These are phyloP conservation scores for Gasterosteus nipponicus DNA, from an alignment of 2,113 vertebrate genomes.

Conservation along the genomic window DNA sequence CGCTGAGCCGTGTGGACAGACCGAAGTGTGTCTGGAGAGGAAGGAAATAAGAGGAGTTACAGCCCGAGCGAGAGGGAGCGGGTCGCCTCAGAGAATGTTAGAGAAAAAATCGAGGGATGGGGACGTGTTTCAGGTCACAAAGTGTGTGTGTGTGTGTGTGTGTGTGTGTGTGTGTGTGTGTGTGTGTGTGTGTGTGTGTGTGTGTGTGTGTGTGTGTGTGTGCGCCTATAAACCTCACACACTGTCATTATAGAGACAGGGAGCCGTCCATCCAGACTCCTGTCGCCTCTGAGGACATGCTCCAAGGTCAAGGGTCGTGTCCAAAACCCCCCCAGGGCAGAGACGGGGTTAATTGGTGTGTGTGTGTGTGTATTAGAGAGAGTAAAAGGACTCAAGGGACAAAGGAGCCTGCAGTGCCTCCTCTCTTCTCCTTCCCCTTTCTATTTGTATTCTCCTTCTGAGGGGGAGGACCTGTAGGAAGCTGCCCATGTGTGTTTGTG, in stretches of 20 bases:
- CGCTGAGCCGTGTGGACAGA: not conserved
- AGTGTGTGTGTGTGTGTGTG: conserved; percentile 9
- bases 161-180: not conserved
- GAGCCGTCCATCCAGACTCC: conserved; percentile 35
- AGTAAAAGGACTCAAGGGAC: conserved; percentile 44
- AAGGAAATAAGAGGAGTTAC: not conserved
- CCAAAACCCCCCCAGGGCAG: conserved; percentile 48
- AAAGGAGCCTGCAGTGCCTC: conserved; percentile 34
- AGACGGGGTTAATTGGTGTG: conserved; percentile 58
- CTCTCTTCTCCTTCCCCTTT: conserved; percentile 24
- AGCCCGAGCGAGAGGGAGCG: not conserved
- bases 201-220: not conserved
- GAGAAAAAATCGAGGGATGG: not conserved
- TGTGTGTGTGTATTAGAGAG: conserved; percentile 31
- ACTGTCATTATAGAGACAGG: conserved; percentile 30
- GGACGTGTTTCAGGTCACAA: conserved; percentile 6
- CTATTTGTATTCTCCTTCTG: conserved; percentile 11
- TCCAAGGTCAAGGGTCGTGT: conserved; percentile 58
- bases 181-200: conserved; percentile 17
- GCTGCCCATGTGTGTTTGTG: not conserved
- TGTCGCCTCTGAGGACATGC: conserved; percentile 30
- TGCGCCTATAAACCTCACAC: conserved; percentile 12
- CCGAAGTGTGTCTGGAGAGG: not conserved
- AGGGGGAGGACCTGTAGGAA: conserved; percentile 8
- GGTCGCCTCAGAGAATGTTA: not conserved